Evolutionary conservation across 2,888 invertebrate species (phyloP), one percentile per base, ranked within the genome.

Genomic region (Acheta domesticus): DNA sequence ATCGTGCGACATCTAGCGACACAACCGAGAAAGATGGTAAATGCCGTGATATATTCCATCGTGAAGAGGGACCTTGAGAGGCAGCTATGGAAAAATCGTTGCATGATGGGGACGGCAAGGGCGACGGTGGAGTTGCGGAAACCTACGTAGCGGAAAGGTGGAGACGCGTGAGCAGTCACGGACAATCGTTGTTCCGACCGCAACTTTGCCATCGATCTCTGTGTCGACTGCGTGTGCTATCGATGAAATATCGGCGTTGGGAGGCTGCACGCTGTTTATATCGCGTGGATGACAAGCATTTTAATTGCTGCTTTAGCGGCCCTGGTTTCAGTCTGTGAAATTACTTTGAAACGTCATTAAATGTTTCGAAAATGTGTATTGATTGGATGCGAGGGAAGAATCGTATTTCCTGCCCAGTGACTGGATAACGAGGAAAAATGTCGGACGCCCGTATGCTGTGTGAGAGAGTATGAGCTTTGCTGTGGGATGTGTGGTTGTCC

Each of bases 331-430:
- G 62, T 62, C 62, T 62, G 62, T 14, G 62, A 62, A 62, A 62
- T 62, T 62, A 62, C 62, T 62, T 36, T 36, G 36, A 36, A 36
- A 36, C 36, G 36, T 62, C 62, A 62, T 62, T 62, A 62, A 62
- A 62, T n/a, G 62, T 62, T 62, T 14, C n/a, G 62, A n/a, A 62
- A 62, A 62, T 62, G 62, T 62, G n/a, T 62, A 62, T 62, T 62
- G 62, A 62, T 62, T 62, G 62, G 62, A 62, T 62, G 62, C 62
- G 62, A 62, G 62, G 62, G n/a, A 62, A 62, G 62, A 62, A 62
- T 62, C 62, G n/a, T 62, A n/a, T 62, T 62, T 62, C 62, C 16
- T 62, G 62, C 62, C 62, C 62, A 62, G 62, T 62, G 62, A 62
- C 62, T 62, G 62, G 62, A 62, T 62, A 62, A 62, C 62, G 62